Evolutionary conservation across 2,113 vertebrate genomes (phyloP).

Genomic region (Rousettus leschenaultii): DNA sequence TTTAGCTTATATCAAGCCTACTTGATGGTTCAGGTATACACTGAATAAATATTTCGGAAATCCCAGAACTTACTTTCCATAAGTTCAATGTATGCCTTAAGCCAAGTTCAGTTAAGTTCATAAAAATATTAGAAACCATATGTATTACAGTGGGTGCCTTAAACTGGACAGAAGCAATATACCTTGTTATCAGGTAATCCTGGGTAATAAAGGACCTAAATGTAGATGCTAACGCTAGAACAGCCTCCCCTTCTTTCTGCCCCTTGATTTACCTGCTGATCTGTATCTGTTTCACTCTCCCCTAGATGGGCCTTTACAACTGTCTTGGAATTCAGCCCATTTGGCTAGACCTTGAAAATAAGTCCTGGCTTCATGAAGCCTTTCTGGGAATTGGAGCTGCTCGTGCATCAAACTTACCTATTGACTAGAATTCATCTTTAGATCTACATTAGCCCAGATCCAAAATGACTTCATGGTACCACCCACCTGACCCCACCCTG

Average conservation of each 20-base stretch:
- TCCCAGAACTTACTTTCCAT: background rate
- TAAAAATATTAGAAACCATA: background rate
- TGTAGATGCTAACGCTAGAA: background rate
- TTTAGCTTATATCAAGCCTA: background rate
- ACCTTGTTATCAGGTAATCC: background rate
- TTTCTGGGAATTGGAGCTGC: background rate
- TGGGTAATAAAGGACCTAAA: background rate
- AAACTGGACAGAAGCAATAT: background rate
- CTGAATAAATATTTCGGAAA: background rate
- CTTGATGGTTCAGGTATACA: background rate
- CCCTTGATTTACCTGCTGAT: background rate
- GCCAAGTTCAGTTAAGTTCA: background rate
- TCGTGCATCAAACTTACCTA: background rate
- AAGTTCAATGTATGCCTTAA: background rate
- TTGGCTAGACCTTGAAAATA: background rate
- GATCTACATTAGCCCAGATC: background rate
- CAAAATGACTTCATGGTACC: background rate
- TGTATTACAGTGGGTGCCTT: background rate
- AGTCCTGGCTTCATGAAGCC: background rate
- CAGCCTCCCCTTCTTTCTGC: background rate
- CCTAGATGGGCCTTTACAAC: background rate
- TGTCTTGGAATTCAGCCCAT: background rate
- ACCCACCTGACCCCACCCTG: background rate
- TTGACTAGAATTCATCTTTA: background rate
- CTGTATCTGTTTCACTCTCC: background rate